Evolutionary conservation across 2,888 invertebrate genomes (phyloP).

Genomic region (Drosophila aldrichi): DNA sequence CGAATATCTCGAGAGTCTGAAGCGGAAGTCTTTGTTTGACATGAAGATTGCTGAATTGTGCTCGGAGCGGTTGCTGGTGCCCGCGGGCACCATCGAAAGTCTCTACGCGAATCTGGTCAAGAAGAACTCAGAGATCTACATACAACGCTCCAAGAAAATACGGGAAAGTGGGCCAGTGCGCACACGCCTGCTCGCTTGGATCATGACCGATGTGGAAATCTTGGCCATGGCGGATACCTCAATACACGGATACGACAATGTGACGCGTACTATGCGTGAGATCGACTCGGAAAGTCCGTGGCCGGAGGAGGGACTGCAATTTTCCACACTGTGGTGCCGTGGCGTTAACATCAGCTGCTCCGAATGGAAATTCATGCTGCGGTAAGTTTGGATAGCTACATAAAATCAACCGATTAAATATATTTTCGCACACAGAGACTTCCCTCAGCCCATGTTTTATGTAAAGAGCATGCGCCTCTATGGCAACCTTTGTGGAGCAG

Average conservation of each 20-base stretch:
- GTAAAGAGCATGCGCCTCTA: slow-evolving; percentile 94
- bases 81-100: slow-evolving; percentile 95
- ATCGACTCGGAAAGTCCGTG: slow-evolving; percentile 96
- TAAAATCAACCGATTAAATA: too few relatives aligned
- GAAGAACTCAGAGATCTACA: slow-evolving; percentile 98
- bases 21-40: slow-evolving; percentile 94
- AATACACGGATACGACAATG: slow-evolving; percentile 92
- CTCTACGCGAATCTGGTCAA: slow-evolving; percentile 94
- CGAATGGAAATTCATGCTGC: slow-evolving; percentile 94
- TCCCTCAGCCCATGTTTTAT: slow-evolving; percentile 96
- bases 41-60: slow-evolving; percentile 93
- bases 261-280: slow-evolving; percentile 90
- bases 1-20: slow-evolving; percentile 97
- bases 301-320: slow-evolving; percentile 95
- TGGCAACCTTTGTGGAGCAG: slow-evolving; percentile 96
- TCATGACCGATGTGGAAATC: slow-evolving; percentile 88
- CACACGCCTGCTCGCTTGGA: slow-evolving; percentile 94
- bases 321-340: slow-evolving; percentile 97
- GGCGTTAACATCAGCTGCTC: slow-evolving; percentile 92
- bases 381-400: slow-evolving; percentile 55
- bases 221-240: slow-evolving; percentile 94
- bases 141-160: slow-evolving; percentile 92
- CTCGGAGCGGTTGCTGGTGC: slow-evolving; percentile 91
- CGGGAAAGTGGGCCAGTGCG: slow-evolving; percentile 88
- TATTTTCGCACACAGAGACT: slow-evolving; percentile 88